A percentile compares a stretch with the other conserved stretches of the same genome.
Conservation (phyloP, 2,113 vertebrate species). For the Solea senegalensis region DNA sequence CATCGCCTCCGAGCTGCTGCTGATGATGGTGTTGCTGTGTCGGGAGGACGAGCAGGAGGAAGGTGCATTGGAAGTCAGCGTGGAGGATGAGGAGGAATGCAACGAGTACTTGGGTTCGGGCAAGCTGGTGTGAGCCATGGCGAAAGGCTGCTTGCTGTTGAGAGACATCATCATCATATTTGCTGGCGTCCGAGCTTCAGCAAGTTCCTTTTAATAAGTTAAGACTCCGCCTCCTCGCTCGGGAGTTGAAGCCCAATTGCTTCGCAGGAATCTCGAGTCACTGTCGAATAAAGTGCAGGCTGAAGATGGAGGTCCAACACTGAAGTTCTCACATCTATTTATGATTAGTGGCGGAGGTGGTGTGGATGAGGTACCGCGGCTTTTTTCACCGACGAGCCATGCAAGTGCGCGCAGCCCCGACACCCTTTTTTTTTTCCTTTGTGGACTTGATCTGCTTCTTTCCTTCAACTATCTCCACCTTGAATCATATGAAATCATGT, state of each 20-base stretch:
- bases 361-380: constrained; percentile 45
- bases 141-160: constrained; percentile 97
- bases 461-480: constrained; percentile 50
- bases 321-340: constrained; percentile 78
- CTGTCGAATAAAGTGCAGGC: constrained; percentile 62
- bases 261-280: constrained; percentile 76
- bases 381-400: constrained; percentile 44
- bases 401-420: constrained; percentile 39
- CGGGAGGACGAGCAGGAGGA: constrained; percentile 85
- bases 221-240: constrained; percentile 83
- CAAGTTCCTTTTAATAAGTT: constrained; percentile 85
- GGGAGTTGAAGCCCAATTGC: constrained; percentile 77
- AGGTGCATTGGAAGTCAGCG: constrained; percentile 84
- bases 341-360: constrained; percentile 50
- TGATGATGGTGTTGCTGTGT: constrained; percentile 82
- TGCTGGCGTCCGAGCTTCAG: constrained; percentile 77
- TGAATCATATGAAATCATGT: constrained; percentile 13
- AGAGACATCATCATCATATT: constrained; percentile 99
- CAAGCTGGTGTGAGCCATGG: constrained; percentile 92
- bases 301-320: constrained; percentile 69
- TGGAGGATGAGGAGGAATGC: constrained; percentile 89
- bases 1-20: constrained; percentile 91
- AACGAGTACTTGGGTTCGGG: constrained; percentile 94
- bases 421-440: constrained; percentile 30
- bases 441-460: constrained; percentile 42